phyloP scores from a whole-genome alignment of 2,113 vertebrate genomes.

The Theristicus caerulescens region DNA sequence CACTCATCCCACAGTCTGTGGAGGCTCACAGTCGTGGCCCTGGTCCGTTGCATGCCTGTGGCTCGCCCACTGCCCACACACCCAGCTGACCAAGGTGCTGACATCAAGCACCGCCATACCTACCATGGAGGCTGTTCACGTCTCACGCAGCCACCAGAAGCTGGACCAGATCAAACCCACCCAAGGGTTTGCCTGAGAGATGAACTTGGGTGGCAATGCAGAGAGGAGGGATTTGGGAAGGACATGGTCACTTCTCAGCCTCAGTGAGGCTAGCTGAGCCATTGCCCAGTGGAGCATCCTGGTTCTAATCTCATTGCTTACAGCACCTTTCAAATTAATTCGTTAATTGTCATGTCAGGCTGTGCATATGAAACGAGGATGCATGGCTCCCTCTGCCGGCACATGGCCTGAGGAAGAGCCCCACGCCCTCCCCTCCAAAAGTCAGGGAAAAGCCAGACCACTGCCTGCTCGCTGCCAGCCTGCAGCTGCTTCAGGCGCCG shows the following conservation, averaged over 20 bases:
- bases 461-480: not conserved
- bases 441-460: not conserved
- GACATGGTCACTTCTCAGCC: not conserved
- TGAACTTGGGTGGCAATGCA: not conserved
- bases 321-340: not conserved
- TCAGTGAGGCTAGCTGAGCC: not conserved
- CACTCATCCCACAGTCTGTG: accelerated
- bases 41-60: accelerated
- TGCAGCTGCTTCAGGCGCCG: accelerated
- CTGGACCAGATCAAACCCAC: not conserved
- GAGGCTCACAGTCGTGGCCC: not conserved
- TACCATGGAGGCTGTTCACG: accelerated
- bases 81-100: not conserved
- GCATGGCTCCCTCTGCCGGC: slow-evolving; percentile 65
- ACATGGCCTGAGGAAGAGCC: not conserved
- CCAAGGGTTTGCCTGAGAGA: not conserved
- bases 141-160: not conserved
- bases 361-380: not conserved
- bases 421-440: not conserved
- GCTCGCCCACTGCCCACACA: not conserved
- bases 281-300: not conserved
- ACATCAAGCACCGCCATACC: not conserved
- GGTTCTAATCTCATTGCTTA: not conserved
- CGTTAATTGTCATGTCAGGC: slow-evolving; percentile 20
- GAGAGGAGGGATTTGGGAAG: not conserved